phyloP scores from a whole-genome alignment of 2,113 vertebrate genomes.

The Sapayoa aenigma region DNA sequence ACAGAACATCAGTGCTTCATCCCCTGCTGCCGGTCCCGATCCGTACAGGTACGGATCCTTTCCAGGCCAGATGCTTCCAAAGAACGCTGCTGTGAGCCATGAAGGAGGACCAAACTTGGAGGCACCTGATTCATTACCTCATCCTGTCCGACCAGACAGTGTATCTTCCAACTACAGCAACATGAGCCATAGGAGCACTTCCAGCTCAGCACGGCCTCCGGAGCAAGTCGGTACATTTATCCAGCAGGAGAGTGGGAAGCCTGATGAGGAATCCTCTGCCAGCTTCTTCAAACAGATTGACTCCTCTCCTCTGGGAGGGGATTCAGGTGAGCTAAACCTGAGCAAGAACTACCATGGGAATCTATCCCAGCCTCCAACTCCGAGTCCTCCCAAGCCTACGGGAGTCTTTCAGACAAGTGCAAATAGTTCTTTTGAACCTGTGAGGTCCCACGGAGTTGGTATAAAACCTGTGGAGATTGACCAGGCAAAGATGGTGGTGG shows the following conservation, averaged over 20 bases:
- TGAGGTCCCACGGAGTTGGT: slow-evolving; percentile 85
- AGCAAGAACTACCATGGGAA: slow-evolving; percentile 66
- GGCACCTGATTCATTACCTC: slow-evolving; percentile 76
- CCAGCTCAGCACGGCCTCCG: slow-evolving; percentile 71
- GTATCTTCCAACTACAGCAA: slow-evolving; percentile 86
- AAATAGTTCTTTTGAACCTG: slow-evolving; percentile 96
- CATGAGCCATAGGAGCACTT: slow-evolving; percentile 80
- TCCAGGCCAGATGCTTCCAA: slow-evolving; percentile 19
- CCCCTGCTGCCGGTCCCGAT: slow-evolving; percentile 18
- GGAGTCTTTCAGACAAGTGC: slow-evolving; percentile 93
- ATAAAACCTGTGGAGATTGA: slow-evolving; percentile 85
- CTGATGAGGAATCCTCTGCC: slow-evolving; percentile 77
- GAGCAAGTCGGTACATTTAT: slow-evolving; percentile 88
- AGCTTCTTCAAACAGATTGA: slow-evolving; percentile 96
- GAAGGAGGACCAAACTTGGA: slow-evolving; percentile 86
- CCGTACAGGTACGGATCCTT: slow-evolving; percentile 38
- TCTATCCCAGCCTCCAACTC: slow-evolving; percentile 79
- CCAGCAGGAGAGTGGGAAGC: slow-evolving; percentile 91
- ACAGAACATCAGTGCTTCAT: background rate
- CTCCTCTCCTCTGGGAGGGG: slow-evolving; percentile 80
- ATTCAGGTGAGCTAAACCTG: slow-evolving; percentile 44
- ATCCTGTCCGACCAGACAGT: slow-evolving; percentile 81
- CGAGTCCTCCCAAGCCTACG: slow-evolving; percentile 94
- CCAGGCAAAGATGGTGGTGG: slow-evolving; percentile 85
- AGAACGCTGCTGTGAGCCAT: slow-evolving; percentile 52